These are phyloP conservation scores for Idaea aversata DNA, from an alignment of 2,888 invertebrate genomes.

Conservation along the genomic window DNA sequence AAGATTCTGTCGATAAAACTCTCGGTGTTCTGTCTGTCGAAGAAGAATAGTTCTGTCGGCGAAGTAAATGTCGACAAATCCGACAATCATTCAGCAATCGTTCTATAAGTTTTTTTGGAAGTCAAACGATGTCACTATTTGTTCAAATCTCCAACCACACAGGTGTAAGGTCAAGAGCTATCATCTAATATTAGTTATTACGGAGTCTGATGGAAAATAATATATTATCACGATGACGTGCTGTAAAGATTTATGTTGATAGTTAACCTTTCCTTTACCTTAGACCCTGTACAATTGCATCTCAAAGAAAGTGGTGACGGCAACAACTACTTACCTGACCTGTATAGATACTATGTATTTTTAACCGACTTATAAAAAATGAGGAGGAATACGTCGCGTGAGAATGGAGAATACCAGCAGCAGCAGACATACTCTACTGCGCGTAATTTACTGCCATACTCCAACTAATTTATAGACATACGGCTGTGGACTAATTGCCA, in stretches of 20 bases:
- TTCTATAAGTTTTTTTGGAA: neutral
- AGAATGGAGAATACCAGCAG: no score
- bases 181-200: slow-evolving; percentile 23
- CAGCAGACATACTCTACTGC: no score
- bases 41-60: no score
- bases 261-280: slow-evolving; percentile 62
- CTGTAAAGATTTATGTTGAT: slow-evolving; percentile 21
- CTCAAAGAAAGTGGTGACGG: slow-evolving; percentile 60
- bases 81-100: neutral
- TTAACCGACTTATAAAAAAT: no score
- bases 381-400: no score
- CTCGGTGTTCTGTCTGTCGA: no score
- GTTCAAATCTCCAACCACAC: slow-evolving; percentile 3
- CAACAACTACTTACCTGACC: neutral
- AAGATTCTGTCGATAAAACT: no score
- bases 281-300: slow-evolving; percentile 8
- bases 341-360: neutral
- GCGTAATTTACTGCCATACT: no score
- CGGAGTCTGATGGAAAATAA: slow-evolving; percentile 10
- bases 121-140: neutral
- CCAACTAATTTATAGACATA: no score
- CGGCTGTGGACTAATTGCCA: neutral
- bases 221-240: slow-evolving; percentile 4
- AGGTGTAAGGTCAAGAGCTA: slow-evolving; percentile 19
- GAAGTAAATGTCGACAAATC: no score